Conservation (phyloP, 1,140 invertebrate species). For the Tetramorium alpestre region DNA sequence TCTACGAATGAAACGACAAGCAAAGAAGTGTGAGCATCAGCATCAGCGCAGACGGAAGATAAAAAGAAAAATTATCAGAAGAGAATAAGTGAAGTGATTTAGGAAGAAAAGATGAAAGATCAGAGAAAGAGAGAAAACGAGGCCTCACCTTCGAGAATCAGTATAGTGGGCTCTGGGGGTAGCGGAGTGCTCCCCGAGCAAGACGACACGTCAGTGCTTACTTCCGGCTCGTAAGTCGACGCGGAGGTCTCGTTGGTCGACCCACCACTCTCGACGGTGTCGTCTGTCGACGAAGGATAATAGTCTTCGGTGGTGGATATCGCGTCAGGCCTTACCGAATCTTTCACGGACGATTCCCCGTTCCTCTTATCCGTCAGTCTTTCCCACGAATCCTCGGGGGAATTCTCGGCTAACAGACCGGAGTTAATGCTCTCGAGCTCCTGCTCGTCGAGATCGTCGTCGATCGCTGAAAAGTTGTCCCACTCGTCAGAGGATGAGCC, state of each 20-base stretch:
- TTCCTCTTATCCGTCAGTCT: conserved; percentile 28
- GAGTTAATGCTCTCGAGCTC: conserved; percentile 14
- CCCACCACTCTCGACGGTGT: conserved; percentile 39
- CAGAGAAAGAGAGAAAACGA: conserved; percentile 54
- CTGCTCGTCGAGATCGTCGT: conserved; percentile 61
- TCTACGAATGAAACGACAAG: conserved; percentile 38
- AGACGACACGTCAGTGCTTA: conserved; percentile 79
- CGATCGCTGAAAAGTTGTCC: conserved; percentile 79
- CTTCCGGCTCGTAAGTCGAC: conserved; percentile 67
- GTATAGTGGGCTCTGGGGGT: conserved; percentile 89
- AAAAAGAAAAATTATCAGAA: background rate
- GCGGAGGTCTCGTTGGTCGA: conserved; percentile 57
- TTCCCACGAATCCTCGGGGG: background rate
- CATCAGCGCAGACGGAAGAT: conserved; percentile 35
- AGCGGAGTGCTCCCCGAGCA: conserved; percentile 87
- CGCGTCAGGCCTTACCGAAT: conserved; percentile 52
- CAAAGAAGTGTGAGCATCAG: conserved; percentile 43
- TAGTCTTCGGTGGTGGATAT: conserved; percentile 41
- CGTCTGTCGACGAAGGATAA: conserved; percentile 19
- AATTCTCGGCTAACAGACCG: conserved; percentile 20
- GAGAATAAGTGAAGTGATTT: conserved; percentile 14
- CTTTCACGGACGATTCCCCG: conserved; percentile 56
- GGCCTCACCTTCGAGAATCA: conserved; percentile 92
- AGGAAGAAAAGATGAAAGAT: background rate
- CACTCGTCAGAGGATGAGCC: conserved; percentile 83